phyloP scores from a whole-genome alignment of 2,888 invertebrate species.

The Linnaemya vulpina region DNA sequence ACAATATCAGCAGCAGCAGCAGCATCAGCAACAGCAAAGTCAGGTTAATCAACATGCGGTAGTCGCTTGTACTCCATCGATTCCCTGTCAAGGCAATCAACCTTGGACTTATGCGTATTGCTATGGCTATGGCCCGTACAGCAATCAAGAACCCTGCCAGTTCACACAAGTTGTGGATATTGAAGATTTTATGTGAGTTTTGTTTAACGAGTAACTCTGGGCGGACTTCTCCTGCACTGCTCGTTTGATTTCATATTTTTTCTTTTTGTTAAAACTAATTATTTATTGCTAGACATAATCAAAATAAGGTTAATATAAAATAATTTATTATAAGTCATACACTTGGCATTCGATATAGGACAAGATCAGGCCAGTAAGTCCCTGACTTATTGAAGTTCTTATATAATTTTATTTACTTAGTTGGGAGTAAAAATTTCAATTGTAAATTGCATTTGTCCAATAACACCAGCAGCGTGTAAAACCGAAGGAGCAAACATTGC shows the following conservation, averaged over 20 bases:
- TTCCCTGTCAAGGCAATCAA: conserved; percentile 84
- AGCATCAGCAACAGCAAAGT: conserved; percentile 19
- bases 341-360: too few relatives aligned
- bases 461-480: too few relatives aligned
- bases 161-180: conserved; percentile 87
- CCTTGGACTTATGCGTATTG: conserved; percentile 88
- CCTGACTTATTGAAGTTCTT: too few relatives aligned
- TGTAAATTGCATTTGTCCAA: too few relatives aligned
- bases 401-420: too few relatives aligned
- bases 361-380: too few relatives aligned
- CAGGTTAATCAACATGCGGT: conserved; percentile 44
- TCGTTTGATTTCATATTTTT: too few relatives aligned
- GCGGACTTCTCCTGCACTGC: background rate
- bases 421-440: too few relatives aligned
- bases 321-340: too few relatives aligned
- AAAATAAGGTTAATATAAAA: too few relatives aligned
- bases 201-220: background rate
- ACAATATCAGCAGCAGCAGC: conserved; percentile 8
- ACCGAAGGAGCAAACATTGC: too few relatives aligned
- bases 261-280: background rate
- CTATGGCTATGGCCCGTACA: conserved; percentile 84
- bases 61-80: conserved; percentile 58
- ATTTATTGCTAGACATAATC: background rate
- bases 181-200: conserved; percentile 90
- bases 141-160: conserved; percentile 86